Evolutionary conservation across 1,140 invertebrate genomes (phyloP).

Genomic region (Anoplolepis gracilipes): DNA sequence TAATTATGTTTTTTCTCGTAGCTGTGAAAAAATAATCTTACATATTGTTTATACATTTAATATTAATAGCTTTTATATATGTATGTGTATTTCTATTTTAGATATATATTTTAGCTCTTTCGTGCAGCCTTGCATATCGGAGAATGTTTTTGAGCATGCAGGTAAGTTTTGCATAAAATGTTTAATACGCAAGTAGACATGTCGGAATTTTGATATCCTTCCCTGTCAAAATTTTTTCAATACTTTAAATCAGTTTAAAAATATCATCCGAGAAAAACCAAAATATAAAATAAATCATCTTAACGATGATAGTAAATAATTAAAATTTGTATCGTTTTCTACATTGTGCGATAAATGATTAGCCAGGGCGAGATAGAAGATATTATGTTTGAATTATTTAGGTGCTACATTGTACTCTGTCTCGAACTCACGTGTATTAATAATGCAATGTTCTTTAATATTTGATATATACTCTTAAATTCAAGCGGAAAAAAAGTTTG

Average conservation of each 20-base stretch:
- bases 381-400: constrained; percentile 4
- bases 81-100: not conserved
- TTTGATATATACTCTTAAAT: constrained; percentile 63
- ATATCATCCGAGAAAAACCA: not conserved
- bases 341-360: not conserved
- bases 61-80: not conserved
- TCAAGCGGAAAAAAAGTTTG: constrained; percentile 27
- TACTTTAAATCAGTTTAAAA: not conserved
- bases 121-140: not conserved
- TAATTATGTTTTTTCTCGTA: not conserved
- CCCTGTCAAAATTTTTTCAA: constrained; percentile 21
- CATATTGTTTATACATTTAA: not conserved
- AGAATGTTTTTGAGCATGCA: not conserved
- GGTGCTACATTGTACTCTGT: constrained; percentile 16
- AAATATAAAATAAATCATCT: not conserved
- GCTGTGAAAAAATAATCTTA: not conserved
- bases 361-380: not conserved
- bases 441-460: constrained; percentile 65
- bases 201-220: not conserved
- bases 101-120: not conserved
- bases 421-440: constrained; percentile 10
- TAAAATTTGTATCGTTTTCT: not conserved
- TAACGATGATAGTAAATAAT: not conserved
- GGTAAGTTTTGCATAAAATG: constrained; percentile 37
- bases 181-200: not conserved